Evolutionary conservation across 2,888 invertebrate genomes (phyloP), one percentile per base, ranked within the genome.

Genomic region (Acanthacorydalis orientalis): DNA sequence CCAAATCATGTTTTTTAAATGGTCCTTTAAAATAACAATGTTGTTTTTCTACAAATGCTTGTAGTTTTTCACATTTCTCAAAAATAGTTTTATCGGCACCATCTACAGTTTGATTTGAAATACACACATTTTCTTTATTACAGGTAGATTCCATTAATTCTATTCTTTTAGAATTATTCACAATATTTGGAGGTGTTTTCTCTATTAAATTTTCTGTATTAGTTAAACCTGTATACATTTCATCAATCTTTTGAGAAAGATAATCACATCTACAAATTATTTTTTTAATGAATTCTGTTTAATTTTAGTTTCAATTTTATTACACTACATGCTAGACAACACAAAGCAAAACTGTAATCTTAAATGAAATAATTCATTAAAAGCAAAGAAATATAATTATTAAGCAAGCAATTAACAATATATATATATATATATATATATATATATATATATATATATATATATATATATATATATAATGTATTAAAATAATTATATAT

Each of bases 11-110:
- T 32, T 48, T 40, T 12, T 31, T 46, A 9, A 46, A 12, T 35
- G 44, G 32, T 12, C 31, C 31, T 7, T 48, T 32, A 34, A 46
- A 31, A 14, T 51, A 46, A n/a, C 41, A 43, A 48, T 51, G 48
- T 16, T 49, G 33, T 39, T 49, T 48, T 41, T 46, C 43, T 6
- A 49, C 38, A 34, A 50, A 15, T 15, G 35, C 31, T 49, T 53
- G 52, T 39, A 55, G 31, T 49, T 51, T 55, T 38, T 51, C 40
- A 43, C 53, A 52, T 51, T 55, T 53, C n/a, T 46, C 42, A 15
- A 40, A 23, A 37, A 55, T 46, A 12, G 49, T 38, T n/a, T 48
- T 46, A 31, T 53, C 23, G 6, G 23, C 6, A 23, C 23, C 6
- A 6, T 6, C 48, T 8, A 53, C 51, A 12, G 45, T 47, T 38